phyloP scores from a whole-genome alignment of 2,797 vertebrate genomes.

The Chlorospingus flavigularis region DNA sequence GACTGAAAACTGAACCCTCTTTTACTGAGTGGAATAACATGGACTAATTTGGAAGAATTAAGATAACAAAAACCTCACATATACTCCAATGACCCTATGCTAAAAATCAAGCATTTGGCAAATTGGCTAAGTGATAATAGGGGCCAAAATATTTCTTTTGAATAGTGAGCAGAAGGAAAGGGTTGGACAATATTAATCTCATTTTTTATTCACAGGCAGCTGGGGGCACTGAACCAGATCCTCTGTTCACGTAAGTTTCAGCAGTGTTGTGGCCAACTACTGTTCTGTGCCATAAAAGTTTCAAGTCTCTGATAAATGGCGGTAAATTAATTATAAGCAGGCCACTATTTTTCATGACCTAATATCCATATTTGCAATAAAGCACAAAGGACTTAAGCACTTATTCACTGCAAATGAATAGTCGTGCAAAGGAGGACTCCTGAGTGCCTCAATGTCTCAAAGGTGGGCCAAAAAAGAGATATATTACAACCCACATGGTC shows the following conservation, averaged over 20 bases:
- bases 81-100: neutral
- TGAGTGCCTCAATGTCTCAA: fast-evolving
- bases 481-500: neutral
- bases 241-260: neutral
- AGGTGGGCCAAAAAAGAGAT: neutral
- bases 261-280: neutral
- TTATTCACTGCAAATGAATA: neutral
- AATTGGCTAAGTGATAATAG: neutral
- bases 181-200: neutral
- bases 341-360: neutral
- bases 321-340: neutral
- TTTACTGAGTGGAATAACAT: neutral
- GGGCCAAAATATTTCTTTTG: neutral
- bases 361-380: neutral
- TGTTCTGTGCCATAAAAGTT: neutral
- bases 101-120: neutral
- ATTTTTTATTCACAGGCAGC: neutral
- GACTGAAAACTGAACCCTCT: neutral
- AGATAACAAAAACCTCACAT: neutral
- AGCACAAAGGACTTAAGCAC: neutral
- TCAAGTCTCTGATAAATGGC: neutral
- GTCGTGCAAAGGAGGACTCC: neutral
- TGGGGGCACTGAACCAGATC: neutral
- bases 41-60: neutral
- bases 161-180: neutral